Evolutionary conservation across 2,888 invertebrate species (phyloP).

Genomic region (Phaonia tiefii): DNA sequence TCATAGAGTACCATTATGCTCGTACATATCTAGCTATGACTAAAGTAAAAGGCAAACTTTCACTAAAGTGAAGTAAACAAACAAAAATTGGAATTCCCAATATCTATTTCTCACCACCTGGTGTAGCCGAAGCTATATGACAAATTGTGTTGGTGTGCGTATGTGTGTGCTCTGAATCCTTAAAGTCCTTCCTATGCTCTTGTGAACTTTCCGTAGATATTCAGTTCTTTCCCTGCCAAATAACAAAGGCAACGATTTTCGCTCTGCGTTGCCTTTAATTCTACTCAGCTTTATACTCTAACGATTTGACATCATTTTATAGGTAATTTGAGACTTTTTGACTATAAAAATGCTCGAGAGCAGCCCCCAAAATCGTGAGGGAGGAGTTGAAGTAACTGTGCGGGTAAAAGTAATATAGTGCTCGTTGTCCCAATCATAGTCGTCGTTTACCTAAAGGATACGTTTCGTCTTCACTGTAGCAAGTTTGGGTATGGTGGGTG

Average conservation of each 20-base stretch:
- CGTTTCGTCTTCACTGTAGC: no score
- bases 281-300: constrained; percentile 6
- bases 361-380: background rate
- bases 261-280: background rate
- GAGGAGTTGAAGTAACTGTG: constrained; percentile 4
- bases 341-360: background rate
- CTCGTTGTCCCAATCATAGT: background rate
- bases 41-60: constrained; percentile 28
- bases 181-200: background rate
- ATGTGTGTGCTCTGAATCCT: background rate
- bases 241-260: background rate
- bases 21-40: background rate
- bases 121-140: background rate
- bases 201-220: background rate
- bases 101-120: background rate
- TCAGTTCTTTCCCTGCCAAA: background rate
- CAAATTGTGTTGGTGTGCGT: background rate
- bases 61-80: constrained; percentile 29
- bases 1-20: no score
- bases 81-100: background rate
- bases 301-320: constrained; percentile 53
- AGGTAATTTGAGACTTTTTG: constrained; percentile 57
- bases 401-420: background rate
- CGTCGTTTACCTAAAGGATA: no score
- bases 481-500: no score